phyloP scores from a whole-genome alignment of 2,797 vertebrate genomes.

The Scolopax rusticola region DNA sequence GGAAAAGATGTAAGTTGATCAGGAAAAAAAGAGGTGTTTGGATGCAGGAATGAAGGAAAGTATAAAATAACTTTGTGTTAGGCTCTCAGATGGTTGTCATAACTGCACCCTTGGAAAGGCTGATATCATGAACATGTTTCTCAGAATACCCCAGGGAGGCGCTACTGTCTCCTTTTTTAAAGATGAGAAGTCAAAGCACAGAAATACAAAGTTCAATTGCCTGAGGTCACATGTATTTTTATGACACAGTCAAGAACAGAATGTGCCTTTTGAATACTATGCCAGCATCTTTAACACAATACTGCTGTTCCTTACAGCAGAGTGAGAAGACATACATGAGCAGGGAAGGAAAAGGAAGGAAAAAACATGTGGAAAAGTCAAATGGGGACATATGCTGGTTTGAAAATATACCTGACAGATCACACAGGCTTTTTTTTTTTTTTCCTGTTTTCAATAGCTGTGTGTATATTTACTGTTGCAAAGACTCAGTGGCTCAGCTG shows the following conservation, averaged over 20 bases:
- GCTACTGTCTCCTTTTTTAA: constrained; percentile 4
- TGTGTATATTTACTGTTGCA: not conserved
- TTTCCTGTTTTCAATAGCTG: not conserved
- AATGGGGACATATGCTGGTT: not conserved
- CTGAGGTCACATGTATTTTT: constrained; percentile 48
- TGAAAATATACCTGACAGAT: not conserved
- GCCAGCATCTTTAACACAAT: constrained; percentile 28
- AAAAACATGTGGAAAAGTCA: not conserved
- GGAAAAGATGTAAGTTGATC: not conserved
- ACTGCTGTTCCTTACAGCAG: constrained; percentile 18
- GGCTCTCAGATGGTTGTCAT: not conserved
- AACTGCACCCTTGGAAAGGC: not conserved
- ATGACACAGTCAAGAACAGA: constrained; percentile 51
- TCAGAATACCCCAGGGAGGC: constrained; percentile 31
- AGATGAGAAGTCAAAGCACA: constrained; percentile 27
- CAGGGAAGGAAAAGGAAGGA: not conserved
- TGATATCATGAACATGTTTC: constrained; percentile 2
- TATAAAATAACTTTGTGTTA: not conserved
- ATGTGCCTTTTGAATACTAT: constrained; percentile 46
- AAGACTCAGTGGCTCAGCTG: not conserved
- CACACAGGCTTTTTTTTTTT: not conserved
- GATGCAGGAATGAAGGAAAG: not conserved
- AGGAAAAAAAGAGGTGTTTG: not conserved
- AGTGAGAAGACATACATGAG: constrained; percentile 7
- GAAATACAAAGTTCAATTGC: constrained; percentile 18